Conservation (phyloP, 2,113 vertebrate species). For the Haemorhous mexicanus region DNA sequence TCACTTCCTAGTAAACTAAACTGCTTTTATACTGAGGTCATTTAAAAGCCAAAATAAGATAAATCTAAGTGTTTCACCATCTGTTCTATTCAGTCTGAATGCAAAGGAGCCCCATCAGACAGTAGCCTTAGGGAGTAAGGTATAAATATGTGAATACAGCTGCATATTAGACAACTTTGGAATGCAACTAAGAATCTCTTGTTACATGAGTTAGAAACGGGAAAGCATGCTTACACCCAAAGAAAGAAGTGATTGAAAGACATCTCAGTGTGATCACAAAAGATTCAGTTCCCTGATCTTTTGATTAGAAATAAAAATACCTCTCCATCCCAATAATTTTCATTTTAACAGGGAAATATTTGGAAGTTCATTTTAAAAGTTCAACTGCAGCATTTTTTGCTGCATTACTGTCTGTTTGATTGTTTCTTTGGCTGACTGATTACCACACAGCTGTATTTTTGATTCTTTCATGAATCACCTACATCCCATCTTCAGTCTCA, state of each 20-base stretch:
- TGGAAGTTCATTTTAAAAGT: not conserved
- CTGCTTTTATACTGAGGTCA: conserved; percentile 25
- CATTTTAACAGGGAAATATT: not conserved
- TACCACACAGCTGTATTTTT: not conserved
- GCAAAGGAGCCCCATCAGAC: not conserved
- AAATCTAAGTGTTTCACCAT: conserved; percentile 38
- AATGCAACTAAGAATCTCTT: not conserved
- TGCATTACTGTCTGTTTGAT: not conserved
- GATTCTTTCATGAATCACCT: not conserved
- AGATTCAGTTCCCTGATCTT: not conserved
- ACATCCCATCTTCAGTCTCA: not conserved
- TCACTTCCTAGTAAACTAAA: conserved; percentile 34
- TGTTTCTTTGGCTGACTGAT: not conserved
- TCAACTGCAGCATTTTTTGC: not conserved
- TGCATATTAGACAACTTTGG: not conserved
- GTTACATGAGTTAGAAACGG: not conserved
- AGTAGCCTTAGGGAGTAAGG: conserved; percentile 34
- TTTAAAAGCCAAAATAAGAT: conserved; percentile 57
- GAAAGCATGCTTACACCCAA: not conserved
- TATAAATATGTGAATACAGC: conserved; percentile 54
- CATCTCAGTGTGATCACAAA: not conserved
- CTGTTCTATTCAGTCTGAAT: conserved; percentile 42
- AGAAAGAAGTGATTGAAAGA: not conserved
- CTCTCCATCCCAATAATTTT: not conserved
- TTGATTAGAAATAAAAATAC: not conserved